Evolutionary conservation across 2,888 invertebrate genomes (phyloP), one percentile per base, ranked within the genome.

Genomic region (Athalia cordata): DNA sequence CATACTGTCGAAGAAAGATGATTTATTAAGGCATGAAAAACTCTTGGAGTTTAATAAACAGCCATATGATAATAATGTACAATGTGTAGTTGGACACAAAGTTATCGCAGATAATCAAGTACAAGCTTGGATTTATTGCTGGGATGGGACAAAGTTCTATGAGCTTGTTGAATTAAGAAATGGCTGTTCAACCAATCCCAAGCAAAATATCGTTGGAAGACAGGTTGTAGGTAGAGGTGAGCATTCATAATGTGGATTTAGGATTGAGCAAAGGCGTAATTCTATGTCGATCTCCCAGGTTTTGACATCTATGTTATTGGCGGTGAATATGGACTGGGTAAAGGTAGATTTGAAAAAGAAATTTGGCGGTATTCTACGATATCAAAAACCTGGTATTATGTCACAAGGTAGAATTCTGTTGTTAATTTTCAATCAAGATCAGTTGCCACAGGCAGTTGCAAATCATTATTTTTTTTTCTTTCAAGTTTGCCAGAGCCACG

Each of bases 281-380:
- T 29, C 1, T 29, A 29, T 29, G 62, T 62, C 15, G 13, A 62
- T n/a, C 70, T 76, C 52, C 43, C 50, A 88, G 88, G 85, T 78
- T 87, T 85, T 50, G 84, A 82, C 77, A 79, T 88, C 79, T 88
- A 87, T 77, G 78, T 85, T 11, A 78, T 86, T 15, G 88, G 88
- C 3, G 88, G 88, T 13, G 87, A 87, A 77, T 55, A 82, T 47
- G 85, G 86, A 43, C 64, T 86, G 4, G 87, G 85, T 15, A 83
- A 83, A 4, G 85, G 86, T 3, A 82, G 80, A 52, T 88, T 88
- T 72, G 86, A 86, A 68, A 81, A 79, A 47, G 79, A 80, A 3
- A 81, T 88, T 50, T 86, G 86, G 85, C 85, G 87, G 5, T 88
- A 87, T 59, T 87, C 87, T 67, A 77, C 87, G 6, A 79, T 88